Conservation (phyloP, 2,113 vertebrate genomes). For the Cyrtonyx montezumae region DNA sequence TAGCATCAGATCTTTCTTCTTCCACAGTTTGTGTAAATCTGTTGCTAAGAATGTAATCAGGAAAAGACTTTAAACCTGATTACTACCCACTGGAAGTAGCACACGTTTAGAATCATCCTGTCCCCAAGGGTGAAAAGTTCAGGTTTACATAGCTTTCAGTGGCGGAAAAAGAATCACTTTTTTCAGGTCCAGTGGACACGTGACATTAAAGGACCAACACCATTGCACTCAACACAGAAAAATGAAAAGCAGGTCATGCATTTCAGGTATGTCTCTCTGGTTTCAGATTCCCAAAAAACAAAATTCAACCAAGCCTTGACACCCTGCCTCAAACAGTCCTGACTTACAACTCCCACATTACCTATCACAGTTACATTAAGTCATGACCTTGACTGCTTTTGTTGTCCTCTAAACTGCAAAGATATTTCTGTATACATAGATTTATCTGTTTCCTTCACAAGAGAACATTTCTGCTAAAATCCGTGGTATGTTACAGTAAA, state of each 20-base stretch:
- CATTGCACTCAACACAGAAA: not conserved
- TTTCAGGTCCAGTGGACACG: too few species aligned
- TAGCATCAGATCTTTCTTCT: not conserved
- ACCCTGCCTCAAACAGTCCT: not conserved
- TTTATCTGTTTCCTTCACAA: not conserved
- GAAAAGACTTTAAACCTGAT: not conserved
- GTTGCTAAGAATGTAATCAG: not conserved
- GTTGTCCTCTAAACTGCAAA: not conserved
- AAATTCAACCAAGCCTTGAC: not conserved
- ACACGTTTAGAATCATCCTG: not conserved
- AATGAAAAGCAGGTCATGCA: not conserved
- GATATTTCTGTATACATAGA: not conserved
- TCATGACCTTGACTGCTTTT: not conserved
- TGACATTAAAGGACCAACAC: not conserved
- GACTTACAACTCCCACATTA: rapidly evolving
- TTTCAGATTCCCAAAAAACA: not conserved
- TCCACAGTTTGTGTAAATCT: not conserved
- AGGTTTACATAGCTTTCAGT: not conserved
- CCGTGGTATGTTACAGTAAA: not conserved
- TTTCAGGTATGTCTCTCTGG: not conserved
- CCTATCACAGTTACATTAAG: not conserved
- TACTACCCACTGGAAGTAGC: not conserved
- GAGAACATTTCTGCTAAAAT: not conserved
- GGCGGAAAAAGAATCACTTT: not conserved
- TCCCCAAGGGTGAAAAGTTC: not conserved